These are phyloP conservation scores for Rousettus madagascariensis DNA, from an alignment of 2,797 vertebrate genomes.

Conservation along the genomic window DNA sequence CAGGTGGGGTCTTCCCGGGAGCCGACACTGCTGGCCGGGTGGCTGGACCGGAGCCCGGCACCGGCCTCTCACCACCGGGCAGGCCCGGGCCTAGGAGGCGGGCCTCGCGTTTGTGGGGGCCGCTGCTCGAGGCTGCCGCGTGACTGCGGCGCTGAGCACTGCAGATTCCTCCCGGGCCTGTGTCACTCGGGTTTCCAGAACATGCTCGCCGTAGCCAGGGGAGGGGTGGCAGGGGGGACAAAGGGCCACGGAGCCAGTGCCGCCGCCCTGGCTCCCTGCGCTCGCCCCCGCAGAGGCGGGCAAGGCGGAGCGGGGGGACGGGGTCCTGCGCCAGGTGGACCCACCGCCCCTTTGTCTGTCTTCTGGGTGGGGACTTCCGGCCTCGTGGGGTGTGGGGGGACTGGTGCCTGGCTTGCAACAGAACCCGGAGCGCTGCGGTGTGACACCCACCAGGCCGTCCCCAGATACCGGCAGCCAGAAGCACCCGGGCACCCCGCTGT, in stretches of 20 bases:
- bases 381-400: fast-evolving
- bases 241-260: not conserved
- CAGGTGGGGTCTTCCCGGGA: not conserved
- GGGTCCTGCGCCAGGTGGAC: not conserved
- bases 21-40: too few relatives aligned
- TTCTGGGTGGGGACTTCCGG: not conserved
- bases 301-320: too few relatives aligned
- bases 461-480: not conserved
- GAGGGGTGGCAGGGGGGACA: not conserved
- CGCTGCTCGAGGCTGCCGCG: not conserved
- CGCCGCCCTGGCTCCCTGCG: not conserved
- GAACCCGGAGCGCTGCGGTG: fast-evolving
- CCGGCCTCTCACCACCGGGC: not conserved
- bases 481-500: not conserved
- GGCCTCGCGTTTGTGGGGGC: fast-evolving
- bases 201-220: too few relatives aligned
- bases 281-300: not conserved
- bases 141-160: not conserved
- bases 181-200: not conserved
- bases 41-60: not conserved
- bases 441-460: not conserved
- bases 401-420: not conserved
- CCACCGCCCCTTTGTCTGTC: not conserved
- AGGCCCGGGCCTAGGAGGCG: not conserved
- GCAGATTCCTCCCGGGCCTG: too few relatives aligned